Conservation (phyloP, 2,888 invertebrate genomes). For the Lithosia quadra region DNA sequence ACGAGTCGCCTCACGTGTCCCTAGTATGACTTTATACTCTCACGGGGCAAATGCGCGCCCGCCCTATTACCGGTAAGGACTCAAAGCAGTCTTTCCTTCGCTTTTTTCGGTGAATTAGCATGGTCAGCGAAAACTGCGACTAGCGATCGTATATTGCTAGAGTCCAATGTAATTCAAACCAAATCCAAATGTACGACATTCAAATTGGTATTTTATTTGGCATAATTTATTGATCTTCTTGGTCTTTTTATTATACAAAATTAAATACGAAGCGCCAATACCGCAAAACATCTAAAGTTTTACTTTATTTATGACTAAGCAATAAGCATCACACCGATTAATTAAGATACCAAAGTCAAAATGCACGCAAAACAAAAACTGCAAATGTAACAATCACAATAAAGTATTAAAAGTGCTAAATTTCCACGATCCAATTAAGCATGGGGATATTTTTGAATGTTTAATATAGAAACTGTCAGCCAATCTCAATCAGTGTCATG, state of each 20-base stretch:
- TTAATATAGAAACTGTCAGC: constrained; percentile 19
- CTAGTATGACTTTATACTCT: no score
- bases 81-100: no score
- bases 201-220: not conserved
- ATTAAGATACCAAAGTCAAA: constrained; percentile 32
- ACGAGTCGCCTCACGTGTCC: no score
- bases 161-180: not conserved
- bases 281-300: constrained; percentile 22
- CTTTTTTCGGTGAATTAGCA: no score
- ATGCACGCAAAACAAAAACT: constrained; percentile 25
- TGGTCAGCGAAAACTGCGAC: not conserved
- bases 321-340: constrained; percentile 28
- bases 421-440: constrained; percentile 33
- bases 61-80: no score
- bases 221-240: not conserved
- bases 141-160: not conserved
- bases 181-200: not conserved
- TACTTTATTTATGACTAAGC: constrained; percentile 30
- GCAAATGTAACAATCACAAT: constrained; percentile 35
- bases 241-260: not conserved
- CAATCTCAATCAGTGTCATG: constrained; percentile 43
- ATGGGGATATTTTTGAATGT: constrained; percentile 13
- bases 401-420: constrained; percentile 38
- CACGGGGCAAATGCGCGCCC: no score
- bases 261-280: constrained; percentile 14